Conservation (phyloP, 2,113 vertebrate species). For the Herpailurus yagouaroundi region DNA sequence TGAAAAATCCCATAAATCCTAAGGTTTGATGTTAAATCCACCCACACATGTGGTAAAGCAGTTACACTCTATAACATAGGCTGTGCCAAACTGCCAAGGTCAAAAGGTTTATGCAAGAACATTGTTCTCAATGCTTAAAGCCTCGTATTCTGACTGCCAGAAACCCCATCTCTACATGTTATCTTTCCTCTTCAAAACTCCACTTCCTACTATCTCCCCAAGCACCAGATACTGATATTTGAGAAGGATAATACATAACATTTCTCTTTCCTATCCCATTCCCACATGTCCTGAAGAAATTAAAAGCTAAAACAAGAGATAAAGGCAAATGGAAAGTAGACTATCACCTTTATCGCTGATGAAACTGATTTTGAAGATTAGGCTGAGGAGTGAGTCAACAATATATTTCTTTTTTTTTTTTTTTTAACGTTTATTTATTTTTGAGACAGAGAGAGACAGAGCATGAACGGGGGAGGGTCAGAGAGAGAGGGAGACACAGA, state of each 20-base stretch:
- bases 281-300: not conserved
- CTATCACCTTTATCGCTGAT: not conserved
- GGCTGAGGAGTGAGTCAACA: not conserved
- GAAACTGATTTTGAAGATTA: not conserved
- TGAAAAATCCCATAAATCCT: not conserved
- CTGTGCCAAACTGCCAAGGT: not conserved
- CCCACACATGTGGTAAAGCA: not conserved
- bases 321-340: not conserved
- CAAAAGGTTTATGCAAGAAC: not conserved
- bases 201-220: not conserved
- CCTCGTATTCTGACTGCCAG: not conserved
- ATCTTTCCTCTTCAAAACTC: not conserved
- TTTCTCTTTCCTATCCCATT: not conserved
- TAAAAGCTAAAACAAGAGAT: constrained; percentile 7
- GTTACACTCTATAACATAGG: not conserved
- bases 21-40: not conserved
- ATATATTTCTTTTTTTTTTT: not conserved
- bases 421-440: no score
- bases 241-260: not conserved
- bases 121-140: not conserved
- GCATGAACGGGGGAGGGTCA: no score
- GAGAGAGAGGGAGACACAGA: no score
- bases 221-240: not conserved
- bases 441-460: no score
- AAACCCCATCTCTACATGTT: not conserved